A percentile compares a stretch with the other conserved stretches of the same genome.
phyloP scores from a whole-genome alignment of 2,113 vertebrate genomes.

The Sigmodon hispidus region DNA sequence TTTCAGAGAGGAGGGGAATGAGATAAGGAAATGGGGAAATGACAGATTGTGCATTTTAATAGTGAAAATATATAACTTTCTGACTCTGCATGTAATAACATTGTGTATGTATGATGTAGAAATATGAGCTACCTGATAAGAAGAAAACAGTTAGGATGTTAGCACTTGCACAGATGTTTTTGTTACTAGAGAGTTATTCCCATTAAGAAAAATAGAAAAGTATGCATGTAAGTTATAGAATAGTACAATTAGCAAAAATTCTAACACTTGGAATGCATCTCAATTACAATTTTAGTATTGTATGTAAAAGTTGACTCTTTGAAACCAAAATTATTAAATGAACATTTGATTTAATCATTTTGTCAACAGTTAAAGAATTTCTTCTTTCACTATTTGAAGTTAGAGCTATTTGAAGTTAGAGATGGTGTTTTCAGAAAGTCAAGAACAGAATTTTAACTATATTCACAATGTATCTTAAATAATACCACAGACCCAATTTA shows the following conservation, averaged over 20 bases:
- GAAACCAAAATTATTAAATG: neutral
- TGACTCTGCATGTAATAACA: too few species aligned
- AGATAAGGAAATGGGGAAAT: conserved; percentile 24
- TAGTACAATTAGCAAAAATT: neutral
- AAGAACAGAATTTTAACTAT: neutral
- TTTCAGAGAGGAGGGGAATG: neutral
- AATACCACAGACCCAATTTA: neutral
- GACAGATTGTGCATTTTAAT: conserved; percentile 2
- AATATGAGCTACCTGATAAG: neutral
- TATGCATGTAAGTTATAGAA: neutral
- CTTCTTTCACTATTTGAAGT: neutral
- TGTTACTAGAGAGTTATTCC: conserved; percentile 17
- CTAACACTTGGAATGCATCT: neutral
- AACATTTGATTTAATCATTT: neutral
- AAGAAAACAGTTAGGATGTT: neutral
- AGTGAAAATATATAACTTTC: neutral
- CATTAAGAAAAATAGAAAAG: neutral
- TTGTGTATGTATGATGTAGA: neutral
- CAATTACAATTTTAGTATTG: neutral
- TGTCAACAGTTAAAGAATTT: neutral
- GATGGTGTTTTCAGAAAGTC: too few species aligned
- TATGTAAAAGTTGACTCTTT: neutral
- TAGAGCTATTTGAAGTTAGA: neutral
- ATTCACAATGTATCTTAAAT: neutral
- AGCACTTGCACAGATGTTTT: neutral